Evolutionary conservation across 2,888 invertebrate genomes (phyloP).

Genomic region (Athetis lepigone): DNA sequence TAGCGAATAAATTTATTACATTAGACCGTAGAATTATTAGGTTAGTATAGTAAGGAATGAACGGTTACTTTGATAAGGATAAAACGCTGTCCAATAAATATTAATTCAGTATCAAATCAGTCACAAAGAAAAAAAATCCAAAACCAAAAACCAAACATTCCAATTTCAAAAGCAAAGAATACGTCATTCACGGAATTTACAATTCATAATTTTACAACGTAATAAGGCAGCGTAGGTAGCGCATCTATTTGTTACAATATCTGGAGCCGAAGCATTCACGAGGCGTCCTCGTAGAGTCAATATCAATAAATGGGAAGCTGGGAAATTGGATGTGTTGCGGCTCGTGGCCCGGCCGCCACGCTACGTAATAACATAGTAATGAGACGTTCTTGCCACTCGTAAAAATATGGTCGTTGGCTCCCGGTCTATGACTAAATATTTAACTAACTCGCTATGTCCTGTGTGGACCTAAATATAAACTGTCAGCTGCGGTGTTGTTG

Average conservation of each 20-base stretch:
- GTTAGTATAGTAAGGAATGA: too few relatives aligned
- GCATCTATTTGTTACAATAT: constrained; percentile 73
- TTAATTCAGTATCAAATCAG: not conserved
- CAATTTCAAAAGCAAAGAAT: constrained; percentile 21
- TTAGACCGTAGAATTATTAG: not conserved
- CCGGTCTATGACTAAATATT: constrained; percentile 87
- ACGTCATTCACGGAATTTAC: constrained; percentile 26
- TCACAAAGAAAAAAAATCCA: not conserved
- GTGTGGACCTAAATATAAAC: constrained; percentile 48
- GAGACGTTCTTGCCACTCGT: constrained; percentile 84
- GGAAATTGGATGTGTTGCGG: constrained; percentile 90
- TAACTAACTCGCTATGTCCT: constrained; percentile 73
- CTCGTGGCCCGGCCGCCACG: constrained; percentile 82
- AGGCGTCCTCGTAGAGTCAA: constrained; percentile 89
- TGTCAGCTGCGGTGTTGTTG: constrained; percentile 28
- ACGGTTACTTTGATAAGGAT: not conserved
- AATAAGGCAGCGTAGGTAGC: constrained; percentile 52
- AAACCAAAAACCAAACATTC: not conserved
- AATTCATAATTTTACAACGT: constrained; percentile 32
- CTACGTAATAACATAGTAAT: constrained; percentile 90
- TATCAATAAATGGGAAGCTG: constrained; percentile 90
- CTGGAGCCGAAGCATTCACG: constrained; percentile 74
- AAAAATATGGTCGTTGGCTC: constrained; percentile 87
- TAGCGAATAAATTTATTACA: not conserved
- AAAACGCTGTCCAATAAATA: not conserved